phyloP scores from a whole-genome alignment of 2,113 vertebrate species.

The Ascaphus truei region DNA sequence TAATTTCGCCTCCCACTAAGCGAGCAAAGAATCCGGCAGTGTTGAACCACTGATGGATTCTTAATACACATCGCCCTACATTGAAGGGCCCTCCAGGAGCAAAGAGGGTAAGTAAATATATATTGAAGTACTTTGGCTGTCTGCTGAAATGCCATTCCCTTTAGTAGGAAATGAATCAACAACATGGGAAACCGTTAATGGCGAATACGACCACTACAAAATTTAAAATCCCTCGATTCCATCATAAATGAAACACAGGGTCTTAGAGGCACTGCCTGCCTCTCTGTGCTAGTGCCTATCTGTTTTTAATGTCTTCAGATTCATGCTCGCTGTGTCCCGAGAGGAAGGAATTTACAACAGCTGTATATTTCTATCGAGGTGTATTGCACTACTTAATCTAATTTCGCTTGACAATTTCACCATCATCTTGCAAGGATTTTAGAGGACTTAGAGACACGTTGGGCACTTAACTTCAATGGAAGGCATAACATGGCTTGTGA shows the following conservation, averaged over 20 bases:
- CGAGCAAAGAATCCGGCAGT: background rate
- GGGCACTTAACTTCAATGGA: conserved; percentile 29
- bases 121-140: background rate
- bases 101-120: background rate
- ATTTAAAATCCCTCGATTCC: conserved; percentile 9
- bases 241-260: conserved; percentile 28
- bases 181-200: conserved; percentile 9
- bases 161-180: conserved; percentile 36
- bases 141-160: background rate
- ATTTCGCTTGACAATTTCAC: conserved; percentile 35
- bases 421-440: conserved; percentile 37
- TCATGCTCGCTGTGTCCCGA: conserved; percentile 14
- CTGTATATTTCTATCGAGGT: conserved; percentile 21
- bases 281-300: conserved; percentile 12
- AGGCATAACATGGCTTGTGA: conserved; percentile 20
- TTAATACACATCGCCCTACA: background rate
- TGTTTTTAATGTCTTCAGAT: conserved; percentile 36
- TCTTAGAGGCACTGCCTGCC: conserved; percentile 31
- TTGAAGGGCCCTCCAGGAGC: background rate
- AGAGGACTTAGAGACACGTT: conserved; percentile 30
- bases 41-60: background rate
- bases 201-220: conserved; percentile 41
- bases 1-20: too few species aligned
- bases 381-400: conserved; percentile 39
- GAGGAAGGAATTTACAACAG: conserved; percentile 35